These are phyloP conservation scores for Pelochelys cantorii DNA, from an alignment of 2,797 vertebrate genomes.

Conservation along the genomic window DNA sequence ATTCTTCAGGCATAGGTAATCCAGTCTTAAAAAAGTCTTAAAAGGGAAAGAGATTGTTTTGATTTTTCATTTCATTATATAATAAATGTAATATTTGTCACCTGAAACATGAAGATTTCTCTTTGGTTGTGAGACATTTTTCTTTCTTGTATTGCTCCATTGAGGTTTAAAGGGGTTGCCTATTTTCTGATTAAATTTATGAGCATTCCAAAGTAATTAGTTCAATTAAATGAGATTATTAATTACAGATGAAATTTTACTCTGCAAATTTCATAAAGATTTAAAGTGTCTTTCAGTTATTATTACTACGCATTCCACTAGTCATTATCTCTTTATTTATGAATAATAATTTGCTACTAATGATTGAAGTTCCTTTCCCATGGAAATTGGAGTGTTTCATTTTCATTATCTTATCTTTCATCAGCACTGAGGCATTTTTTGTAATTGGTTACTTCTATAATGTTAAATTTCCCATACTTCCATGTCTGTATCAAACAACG, in stretches of 20 bases:
- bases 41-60: background rate
- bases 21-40: background rate
- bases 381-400: slow-evolving; percentile 35
- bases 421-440: background rate
- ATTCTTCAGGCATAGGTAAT: background rate
- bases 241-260: slow-evolving; percentile 56
- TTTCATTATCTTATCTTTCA: slow-evolving; percentile 31
- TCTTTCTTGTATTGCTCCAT: background rate
- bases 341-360: slow-evolving; percentile 44
- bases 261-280: slow-evolving; percentile 55
- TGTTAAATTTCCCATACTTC: background rate
- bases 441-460: background rate
- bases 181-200: slow-evolving; percentile 55
- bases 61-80: background rate
- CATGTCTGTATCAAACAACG: background rate
- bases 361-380: slow-evolving; percentile 15
- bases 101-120: background rate
- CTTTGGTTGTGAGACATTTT: background rate
- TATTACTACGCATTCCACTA: slow-evolving; percentile 35
- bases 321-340: slow-evolving; percentile 44
- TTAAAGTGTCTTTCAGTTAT: slow-evolving; percentile 42
- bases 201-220: slow-evolving; percentile 57
- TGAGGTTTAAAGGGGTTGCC: background rate
- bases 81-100: background rate
- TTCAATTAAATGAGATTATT: slow-evolving; percentile 59